Base-by-base conservation (phyloP, 2,888 invertebrate species). In the Tachystola acroxantha region DNA sequence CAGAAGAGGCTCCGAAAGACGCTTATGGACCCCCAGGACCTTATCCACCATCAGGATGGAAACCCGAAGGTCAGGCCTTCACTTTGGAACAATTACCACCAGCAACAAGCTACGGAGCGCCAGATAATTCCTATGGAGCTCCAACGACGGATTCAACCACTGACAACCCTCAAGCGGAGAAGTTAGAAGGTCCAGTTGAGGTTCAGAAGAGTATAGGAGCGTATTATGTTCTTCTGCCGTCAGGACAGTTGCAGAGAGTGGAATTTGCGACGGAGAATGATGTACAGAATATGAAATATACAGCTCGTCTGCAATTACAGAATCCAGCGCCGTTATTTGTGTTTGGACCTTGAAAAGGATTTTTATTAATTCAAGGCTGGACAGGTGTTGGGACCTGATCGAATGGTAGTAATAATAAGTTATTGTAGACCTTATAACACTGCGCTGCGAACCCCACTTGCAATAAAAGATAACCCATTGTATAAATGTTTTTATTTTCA, bases 141-240 rank as follows among this genome's bases (percentile, higher is more conserved):
- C 66, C 70, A 2, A 65, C 51, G 2, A 54, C 77, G 1, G 74
- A 74, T 10, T 70, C 74, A 9, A 50, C 76, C 0, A 80, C 81
- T 3, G 80, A 79, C 10, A 78, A 72, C 30, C 77, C 80, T 41
- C 63, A 73, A 41, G 67, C 71, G 0, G 82, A 84, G 42, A 70
- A 47, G 13, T 33, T 84, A 5, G 78, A 75, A 34, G 66, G 82
- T 24, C 69, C 80, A 6, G 70, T 85, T 1, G 81, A 88, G 28
- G 73, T 82, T 0, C 72, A 74, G 45, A 76, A 75, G 51, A 90
- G 91, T 27, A 72, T 76, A 16, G 91, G 91, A 3, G 79, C 88
- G 9, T 92, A 92, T 64, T 92, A 88, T 60, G 80, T 92, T 3
- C 81, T 91, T 25, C 80, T 92, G 45, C 91, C 91, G 0, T 89